These are phyloP conservation scores for Drosophila meridionalis DNA, from an alignment of 2,888 invertebrate species.

Conservation along the genomic window DNA sequence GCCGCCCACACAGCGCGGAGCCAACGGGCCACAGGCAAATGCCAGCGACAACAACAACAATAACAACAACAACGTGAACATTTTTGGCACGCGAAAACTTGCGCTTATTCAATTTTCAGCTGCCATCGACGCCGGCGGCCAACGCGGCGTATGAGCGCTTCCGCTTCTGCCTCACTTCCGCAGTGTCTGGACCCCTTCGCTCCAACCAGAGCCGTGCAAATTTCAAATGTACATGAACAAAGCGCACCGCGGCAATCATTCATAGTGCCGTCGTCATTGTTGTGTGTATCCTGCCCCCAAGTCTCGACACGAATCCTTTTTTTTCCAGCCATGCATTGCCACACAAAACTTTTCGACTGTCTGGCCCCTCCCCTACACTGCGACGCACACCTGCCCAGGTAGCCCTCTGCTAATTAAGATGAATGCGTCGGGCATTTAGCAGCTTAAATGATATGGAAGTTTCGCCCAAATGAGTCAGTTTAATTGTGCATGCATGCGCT, in stretches of 20 bases:
- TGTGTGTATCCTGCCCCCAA: constrained; percentile 39
- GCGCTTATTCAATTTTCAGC: constrained; percentile 79
- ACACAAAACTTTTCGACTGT: constrained; percentile 50
- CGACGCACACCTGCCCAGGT: constrained; percentile 30
- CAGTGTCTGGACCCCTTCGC: constrained; percentile 53
- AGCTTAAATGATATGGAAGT: constrained; percentile 73
- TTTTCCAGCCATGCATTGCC: constrained; percentile 63
- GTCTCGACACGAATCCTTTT: constrained; percentile 48
- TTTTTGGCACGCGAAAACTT: constrained; percentile 80
- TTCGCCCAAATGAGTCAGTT: constrained; percentile 46
- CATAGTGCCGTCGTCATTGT: constrained; percentile 69
- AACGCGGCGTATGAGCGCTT: constrained; percentile 76
- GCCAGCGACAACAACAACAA: constrained; percentile 12
- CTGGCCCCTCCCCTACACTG: constrained; percentile 31
- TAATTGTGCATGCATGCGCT: constrained; percentile 35
- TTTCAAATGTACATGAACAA: constrained; percentile 76
- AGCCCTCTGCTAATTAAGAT: constrained; percentile 67
- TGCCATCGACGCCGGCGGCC: constrained; percentile 51
- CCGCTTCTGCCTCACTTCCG: constrained; percentile 71
- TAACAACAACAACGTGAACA: constrained; percentile 14
- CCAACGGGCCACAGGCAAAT: constrained; percentile 13
- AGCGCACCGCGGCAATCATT: constrained; percentile 75
- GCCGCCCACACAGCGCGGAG: constrained; percentile 18
- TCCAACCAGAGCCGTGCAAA: constrained; percentile 1
- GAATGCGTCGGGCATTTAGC: constrained; percentile 74